Evolutionary conservation across 2,797 vertebrate species (phyloP).

Genomic region (Scomberomorus guttatus): DNA sequence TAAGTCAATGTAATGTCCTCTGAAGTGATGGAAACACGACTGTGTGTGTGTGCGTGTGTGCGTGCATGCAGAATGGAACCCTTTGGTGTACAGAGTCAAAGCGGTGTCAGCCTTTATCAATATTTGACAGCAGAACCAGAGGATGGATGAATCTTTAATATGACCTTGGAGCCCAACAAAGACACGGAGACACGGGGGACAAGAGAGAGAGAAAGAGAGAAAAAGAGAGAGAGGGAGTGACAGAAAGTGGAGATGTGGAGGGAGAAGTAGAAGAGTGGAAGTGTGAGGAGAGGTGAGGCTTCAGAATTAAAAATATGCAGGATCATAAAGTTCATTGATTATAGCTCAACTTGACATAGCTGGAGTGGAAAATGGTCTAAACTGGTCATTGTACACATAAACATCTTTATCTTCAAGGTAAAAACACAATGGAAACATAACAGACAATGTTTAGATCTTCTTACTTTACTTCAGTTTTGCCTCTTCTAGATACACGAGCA

Average conservation of each 20-base stretch:
- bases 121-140: slow-evolving; percentile 76
- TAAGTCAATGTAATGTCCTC: too few relatives aligned
- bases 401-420: background rate
- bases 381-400: background rate
- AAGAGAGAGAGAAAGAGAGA: background rate
- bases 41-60: background rate
- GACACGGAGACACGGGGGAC: slow-evolving; percentile 44
- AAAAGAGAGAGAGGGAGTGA: background rate
- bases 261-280: background rate
- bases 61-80: slow-evolving; percentile 13
- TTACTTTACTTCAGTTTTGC: background rate
- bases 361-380: background rate
- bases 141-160: slow-evolving; percentile 80
- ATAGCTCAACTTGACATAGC: background rate
- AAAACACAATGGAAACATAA: background rate
- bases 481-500: slow-evolving; percentile 1
- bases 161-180: slow-evolving; percentile 73
- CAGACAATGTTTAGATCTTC: background rate
- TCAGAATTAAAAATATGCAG: background rate
- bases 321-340: background rate
- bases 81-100: slow-evolving; percentile 56
- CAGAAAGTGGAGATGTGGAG: background rate
- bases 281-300: background rate
- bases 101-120: slow-evolving; percentile 77
- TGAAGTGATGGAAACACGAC: too few relatives aligned